phyloP scores from a whole-genome alignment of 2,113 vertebrate species.

The Thunnus thynnus region DNA sequence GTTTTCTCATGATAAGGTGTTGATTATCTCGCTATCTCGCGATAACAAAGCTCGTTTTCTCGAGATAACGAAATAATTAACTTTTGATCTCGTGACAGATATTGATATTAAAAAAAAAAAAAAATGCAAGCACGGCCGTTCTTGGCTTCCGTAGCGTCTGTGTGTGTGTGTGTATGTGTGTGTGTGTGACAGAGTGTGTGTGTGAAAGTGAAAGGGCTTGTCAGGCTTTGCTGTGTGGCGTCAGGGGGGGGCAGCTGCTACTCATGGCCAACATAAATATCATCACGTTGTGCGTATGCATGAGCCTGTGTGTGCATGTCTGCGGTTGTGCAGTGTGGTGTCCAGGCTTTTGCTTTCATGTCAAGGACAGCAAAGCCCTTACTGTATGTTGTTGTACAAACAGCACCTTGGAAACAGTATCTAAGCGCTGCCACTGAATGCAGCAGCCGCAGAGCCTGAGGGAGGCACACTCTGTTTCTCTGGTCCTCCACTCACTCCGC shows the following conservation, averaged over 20 bases:
- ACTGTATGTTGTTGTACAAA: slow-evolving; percentile 63
- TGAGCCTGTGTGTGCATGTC: slow-evolving; percentile 10
- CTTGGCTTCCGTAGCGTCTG: too few species aligned
- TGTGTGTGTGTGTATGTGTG: neutral
- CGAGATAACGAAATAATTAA: too few species aligned
- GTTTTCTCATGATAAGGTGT: too few species aligned
- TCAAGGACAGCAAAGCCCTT: slow-evolving; percentile 49
- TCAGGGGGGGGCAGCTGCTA: slow-evolving; percentile 48
- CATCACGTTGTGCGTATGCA: slow-evolving; percentile 28
- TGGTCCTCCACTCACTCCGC: slow-evolving; percentile 10
- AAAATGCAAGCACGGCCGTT: too few species aligned
- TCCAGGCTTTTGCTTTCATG: slow-evolving; percentile 9
- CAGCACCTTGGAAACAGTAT: slow-evolving; percentile 55
- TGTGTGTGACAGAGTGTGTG: slow-evolving; percentile 6
- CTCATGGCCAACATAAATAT: slow-evolving; percentile 42
- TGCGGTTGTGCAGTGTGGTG: slow-evolving; percentile 17
- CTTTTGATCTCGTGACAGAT: too few species aligned
- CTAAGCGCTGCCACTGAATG: neutral
- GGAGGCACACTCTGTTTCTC: neutral
- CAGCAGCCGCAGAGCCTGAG: neutral
- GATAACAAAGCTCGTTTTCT: too few species aligned
- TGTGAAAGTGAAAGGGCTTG: slow-evolving; percentile 46
- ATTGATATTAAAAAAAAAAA: too few species aligned
- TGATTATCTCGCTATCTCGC: too few species aligned
- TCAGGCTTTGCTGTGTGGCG: slow-evolving; percentile 7